Percentiles rank a stretch among this genome's conserved stretches.
Conservation (phyloP, 2,797 vertebrate genomes). For the Nyctalus aviator region DNA sequence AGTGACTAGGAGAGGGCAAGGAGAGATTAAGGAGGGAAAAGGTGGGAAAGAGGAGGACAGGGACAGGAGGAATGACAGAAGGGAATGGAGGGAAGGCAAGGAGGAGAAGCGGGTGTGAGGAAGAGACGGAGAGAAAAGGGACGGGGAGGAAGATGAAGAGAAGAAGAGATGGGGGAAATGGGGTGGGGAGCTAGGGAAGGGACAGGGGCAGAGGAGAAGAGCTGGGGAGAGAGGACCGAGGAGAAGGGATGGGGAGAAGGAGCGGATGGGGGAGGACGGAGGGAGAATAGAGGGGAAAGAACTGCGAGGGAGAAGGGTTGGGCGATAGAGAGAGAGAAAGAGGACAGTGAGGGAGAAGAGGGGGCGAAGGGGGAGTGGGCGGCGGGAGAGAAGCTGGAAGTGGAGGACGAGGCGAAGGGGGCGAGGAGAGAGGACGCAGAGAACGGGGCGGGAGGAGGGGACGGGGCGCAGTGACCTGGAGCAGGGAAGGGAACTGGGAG, state of each 20-base stretch:
- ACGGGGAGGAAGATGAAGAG: neutral
- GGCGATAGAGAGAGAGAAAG: neutral
- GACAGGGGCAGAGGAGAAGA: neutral
- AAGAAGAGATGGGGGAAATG: neutral
- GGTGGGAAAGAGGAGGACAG: neutral
- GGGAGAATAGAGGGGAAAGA: neutral
- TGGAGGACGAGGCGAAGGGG: neutral
- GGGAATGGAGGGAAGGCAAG: neutral
- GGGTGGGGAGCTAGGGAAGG: neutral
- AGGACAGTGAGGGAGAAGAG: neutral
- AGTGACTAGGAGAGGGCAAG: neutral
- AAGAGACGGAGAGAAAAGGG: neutral
- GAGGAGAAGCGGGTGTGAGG: neutral
- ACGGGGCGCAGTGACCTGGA: neutral
- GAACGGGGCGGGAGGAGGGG: neutral
- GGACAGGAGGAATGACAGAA: neutral
- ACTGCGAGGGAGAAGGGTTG: neutral
- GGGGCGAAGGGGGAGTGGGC: neutral
- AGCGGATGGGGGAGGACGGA: neutral
- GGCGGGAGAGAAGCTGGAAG: neutral
- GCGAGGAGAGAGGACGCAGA: neutral
- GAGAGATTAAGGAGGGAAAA: neutral
- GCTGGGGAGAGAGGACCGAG: neutral
- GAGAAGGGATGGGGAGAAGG: neutral
- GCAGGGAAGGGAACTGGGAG: conserved; percentile 19